Conservation (phyloP, 2,888 invertebrate genomes). For the Aleiodes leptofemur region DNA sequence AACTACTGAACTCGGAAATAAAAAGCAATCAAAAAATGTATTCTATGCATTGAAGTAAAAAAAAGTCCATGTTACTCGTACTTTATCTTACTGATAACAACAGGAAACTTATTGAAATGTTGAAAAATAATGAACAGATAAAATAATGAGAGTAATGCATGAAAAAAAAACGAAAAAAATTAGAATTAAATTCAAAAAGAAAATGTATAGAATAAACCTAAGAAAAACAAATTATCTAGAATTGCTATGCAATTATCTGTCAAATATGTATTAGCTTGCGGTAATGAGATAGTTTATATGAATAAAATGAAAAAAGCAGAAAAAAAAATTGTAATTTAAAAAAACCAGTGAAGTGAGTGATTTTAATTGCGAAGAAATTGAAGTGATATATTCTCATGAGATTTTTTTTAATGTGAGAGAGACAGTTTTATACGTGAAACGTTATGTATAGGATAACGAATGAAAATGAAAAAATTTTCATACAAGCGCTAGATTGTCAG, state of each 20-base stretch:
- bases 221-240: conserved; percentile 45
- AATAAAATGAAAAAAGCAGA: conserved; percentile 35
- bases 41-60: conserved; percentile 29
- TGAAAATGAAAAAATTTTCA: conserved; percentile 11
- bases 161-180: conserved; percentile 33
- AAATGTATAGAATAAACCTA: conserved; percentile 21
- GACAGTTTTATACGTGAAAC: conserved; percentile 56
- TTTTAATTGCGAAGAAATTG: conserved; percentile 31
- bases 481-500: too few species aligned
- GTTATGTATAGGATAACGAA: conserved; percentile 34
- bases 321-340: conserved; percentile 29
- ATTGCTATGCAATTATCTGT: conserved; percentile 40
- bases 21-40: too few species aligned
- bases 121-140: conserved; percentile 37
- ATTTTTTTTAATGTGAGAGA: conserved; percentile 51
- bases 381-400: conserved; percentile 38
- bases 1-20: too few species aligned
- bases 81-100: conserved; percentile 48
- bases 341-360: conserved; percentile 31
- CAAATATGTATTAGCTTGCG: conserved; percentile 47
- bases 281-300: conserved; percentile 52
- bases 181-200: background rate
- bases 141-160: too few species aligned
- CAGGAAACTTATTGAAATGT: conserved; percentile 40
- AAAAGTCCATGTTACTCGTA: conserved; percentile 52